Percentiles rank a stretch among this genome's conserved stretches.
Evolutionary conservation across 2,797 vertebrate species (phyloP).

Genomic region (Alosa sapidissima): DNA sequence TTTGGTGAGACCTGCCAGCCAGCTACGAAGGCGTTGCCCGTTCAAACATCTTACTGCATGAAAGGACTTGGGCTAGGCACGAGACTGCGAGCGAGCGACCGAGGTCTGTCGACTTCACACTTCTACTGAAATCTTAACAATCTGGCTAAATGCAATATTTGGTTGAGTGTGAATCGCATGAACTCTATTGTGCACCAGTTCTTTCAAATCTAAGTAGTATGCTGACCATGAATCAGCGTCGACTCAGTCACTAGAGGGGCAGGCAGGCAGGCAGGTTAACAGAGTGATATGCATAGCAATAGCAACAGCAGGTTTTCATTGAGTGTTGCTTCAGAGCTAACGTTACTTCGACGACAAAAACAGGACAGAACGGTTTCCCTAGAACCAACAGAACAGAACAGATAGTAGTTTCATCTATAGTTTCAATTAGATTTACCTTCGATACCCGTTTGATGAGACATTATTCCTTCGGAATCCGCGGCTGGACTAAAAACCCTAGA

Average conservation of each 20-base stretch:
- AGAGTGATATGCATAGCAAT: constrained; percentile 21
- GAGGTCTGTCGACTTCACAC: neutral
- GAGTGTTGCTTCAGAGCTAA: neutral
- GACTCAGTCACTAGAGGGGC: neutral
- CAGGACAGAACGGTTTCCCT: neutral
- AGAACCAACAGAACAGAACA: neutral
- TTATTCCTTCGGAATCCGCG: constrained; percentile 67
- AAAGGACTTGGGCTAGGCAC: neutral
- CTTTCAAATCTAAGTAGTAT: neutral
- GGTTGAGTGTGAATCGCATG: neutral
- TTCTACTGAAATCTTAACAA: neutral
- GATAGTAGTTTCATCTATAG: neutral
- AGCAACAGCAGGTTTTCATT: constrained; percentile 26
- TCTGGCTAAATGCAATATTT: neutral
- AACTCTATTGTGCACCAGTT: neutral
- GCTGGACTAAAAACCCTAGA: constrained; percentile 63
- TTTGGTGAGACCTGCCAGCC: neutral
- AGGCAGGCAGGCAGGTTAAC: neutral
- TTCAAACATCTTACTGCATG: constrained; percentile 35
- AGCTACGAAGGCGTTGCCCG: constrained; percentile 70
- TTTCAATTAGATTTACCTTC: constrained; percentile 75
- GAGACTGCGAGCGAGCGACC: neutral
- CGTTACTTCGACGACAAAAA: neutral
- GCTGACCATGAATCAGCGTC: neutral
- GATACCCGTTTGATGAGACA: constrained; percentile 98